Conservation (phyloP, 2,888 invertebrate genomes). For the Oithona nana region DNA sequence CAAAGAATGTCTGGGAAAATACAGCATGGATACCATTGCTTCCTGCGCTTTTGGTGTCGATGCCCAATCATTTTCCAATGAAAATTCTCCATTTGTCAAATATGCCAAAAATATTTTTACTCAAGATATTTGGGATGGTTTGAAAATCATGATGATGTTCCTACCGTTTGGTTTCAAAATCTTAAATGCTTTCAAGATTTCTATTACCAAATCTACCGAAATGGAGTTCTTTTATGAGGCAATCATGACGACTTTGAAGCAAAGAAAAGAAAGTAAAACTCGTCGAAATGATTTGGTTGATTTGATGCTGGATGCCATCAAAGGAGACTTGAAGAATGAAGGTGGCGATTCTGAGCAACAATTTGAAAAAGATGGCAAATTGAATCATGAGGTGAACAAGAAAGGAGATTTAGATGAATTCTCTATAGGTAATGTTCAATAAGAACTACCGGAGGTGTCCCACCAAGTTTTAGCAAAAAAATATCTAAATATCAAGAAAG, state of each 20-base stretch:
- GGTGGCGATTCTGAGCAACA: background rate
- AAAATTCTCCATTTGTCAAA: background rate
- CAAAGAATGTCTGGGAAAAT: slow-evolving; percentile 24
- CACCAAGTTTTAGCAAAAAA: too few species aligned
- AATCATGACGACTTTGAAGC: background rate
- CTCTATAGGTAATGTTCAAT: too few species aligned
- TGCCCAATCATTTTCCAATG: background rate
- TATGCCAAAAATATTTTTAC: background rate
- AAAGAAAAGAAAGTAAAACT: background rate
- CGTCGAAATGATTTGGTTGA: background rate
- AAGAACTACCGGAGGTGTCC: too few species aligned
- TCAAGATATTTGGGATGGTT: background rate
- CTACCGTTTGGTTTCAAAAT: background rate
- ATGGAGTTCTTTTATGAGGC: background rate
- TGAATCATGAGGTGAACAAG: background rate
- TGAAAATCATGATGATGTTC: background rate
- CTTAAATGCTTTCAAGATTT: background rate
- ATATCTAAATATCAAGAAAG: too few species aligned
- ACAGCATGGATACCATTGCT: slow-evolving; percentile 1
- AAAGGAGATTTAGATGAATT: slow-evolving; percentile 6
- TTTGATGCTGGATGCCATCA: slow-evolving; percentile 7
- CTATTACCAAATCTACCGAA: background rate
- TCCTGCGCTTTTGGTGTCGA: background rate
- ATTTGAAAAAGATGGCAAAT: slow-evolving; percentile 1
- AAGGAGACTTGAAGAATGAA: background rate